Evolutionary conservation across 2,113 vertebrate genomes (phyloP), one percentile per base, ranked within the genome.

Genomic region (Pipra filicauda): DNA sequence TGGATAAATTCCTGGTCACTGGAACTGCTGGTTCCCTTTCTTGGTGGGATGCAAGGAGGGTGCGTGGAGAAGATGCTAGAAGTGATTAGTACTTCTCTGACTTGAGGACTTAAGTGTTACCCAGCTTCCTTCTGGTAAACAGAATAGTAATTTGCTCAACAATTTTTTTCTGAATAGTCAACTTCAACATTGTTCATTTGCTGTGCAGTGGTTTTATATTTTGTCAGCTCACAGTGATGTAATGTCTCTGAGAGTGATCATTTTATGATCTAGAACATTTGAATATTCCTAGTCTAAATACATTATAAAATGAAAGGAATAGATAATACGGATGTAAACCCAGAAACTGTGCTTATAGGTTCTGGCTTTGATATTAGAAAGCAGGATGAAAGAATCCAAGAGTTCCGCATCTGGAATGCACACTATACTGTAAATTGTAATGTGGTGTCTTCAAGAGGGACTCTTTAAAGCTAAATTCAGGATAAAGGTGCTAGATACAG

Each of bases 381-480:
- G n/a, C 21, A 43, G n/a, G 48, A 65, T 77, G 46, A 41, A 71
- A 82, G 12, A 20, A 73, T 76, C 31, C 28, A 66, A 17, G 3
- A 58, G 15, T 85, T 85, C 41, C 27, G 28, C 35, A 48, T 49
- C 61, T 86, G 65, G 73, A 79, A 58, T 90, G 67, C 89, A 73
- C 37, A 33, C 9, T 86, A 0, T n/a, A n/a, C 71, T 79, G 54
- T 44, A 65, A 91, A 65, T 35, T 26, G 49, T 35, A 82, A 80
- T 89, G 81, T 71, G 54, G 19, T 94, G 58, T 80, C 59, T 76
- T 83, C 33, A 90, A 94, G 75, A 67, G 35, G 35, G 70, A 24
- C 33, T 19, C 64, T 88, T 89, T 85, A 94, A 95, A 94, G 61
- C 37, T 87, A 89, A 88, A 85, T 94, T 93, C 75, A 82, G 59